Base-by-base conservation (phyloP, 2,888 invertebrate genomes). In the Buathra laborator region DNA sequence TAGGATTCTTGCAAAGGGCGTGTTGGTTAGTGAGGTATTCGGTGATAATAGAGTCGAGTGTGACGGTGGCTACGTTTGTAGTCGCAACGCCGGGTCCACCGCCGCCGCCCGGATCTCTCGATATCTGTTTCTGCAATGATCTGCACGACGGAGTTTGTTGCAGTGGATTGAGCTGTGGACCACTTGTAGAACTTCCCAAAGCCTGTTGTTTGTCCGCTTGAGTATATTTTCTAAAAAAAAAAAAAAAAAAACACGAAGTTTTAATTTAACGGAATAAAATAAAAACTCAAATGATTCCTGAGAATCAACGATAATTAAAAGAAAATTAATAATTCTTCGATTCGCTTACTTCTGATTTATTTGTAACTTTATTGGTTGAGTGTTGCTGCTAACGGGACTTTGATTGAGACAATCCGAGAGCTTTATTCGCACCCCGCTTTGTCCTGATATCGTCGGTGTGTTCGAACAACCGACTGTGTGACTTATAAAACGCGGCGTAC, bases 1-100 rank as follows among this genome's bases (percentile, higher is more conserved):
- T 98, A 0, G 99, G 99, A 94, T 99, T 98, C 94, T 98, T 98
- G 95, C 99, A 99, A 7, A 98, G 95, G n/a, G 99, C 97, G 94
- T 99, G 99, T 94, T 99, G 99, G 94, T 99, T 98, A 89, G 98
- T 97, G 75, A 99, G 95, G 94, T 99, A 99, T 94, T 99, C 99
- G 0, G 98, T 99, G 87, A 99, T 98, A 91, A 99, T 99, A 62
- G 97, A 97, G 94, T 98, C 98, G 32, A 99, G 94, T 0, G 97
- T 97, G 78, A 97, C 96, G 7, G 95, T 93, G 7, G 94, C 94
- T 70, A 90, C 83, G 83, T 90, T 92, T 4, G 91, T 89, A 4
- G 92, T 90, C 0, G 92, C 92, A 7, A 93, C 87, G 12, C 90
- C 92, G 24, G 92, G 87, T 2, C 87, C 88, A 62, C 93, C 92